These are phyloP conservation scores for Protobothrops mucrosquamatus DNA, from an alignment of 2,113 vertebrate genomes.

Conservation along the genomic window DNA sequence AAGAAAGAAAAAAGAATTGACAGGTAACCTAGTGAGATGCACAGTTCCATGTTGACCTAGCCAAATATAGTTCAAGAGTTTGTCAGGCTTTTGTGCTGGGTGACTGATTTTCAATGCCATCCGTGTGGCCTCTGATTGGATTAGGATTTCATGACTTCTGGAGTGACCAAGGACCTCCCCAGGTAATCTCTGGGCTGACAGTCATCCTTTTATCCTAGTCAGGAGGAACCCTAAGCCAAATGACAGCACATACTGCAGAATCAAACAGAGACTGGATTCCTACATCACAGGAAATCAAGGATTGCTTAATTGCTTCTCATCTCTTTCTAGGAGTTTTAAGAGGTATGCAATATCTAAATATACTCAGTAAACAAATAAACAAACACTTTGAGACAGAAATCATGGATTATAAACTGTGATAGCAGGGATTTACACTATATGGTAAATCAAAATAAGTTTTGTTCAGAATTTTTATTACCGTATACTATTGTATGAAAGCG, in stretches of 20 bases:
- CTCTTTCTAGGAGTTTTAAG: background rate
- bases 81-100: background rate
- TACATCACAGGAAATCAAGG: background rate
- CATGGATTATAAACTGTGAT: background rate
- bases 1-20: background rate
- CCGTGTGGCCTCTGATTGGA: background rate
- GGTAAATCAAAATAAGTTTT: background rate
- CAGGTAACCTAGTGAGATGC: background rate
- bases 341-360: background rate
- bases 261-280: background rate
- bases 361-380: background rate
- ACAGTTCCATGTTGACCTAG: background rate
- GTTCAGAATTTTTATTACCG: background rate
- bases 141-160: background rate
- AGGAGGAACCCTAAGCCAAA: background rate
- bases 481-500: background rate
- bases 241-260: background rate
- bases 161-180: background rate
- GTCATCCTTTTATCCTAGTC: background rate
- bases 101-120: background rate
- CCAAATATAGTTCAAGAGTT: background rate
- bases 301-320: background rate
- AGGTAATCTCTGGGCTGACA: background rate
- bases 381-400: background rate
- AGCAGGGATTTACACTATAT: background rate